Evolutionary conservation across 2,888 invertebrate genomes (phyloP), one percentile per base, ranked within the genome.

Genomic region (Morpho deidamia): DNA sequence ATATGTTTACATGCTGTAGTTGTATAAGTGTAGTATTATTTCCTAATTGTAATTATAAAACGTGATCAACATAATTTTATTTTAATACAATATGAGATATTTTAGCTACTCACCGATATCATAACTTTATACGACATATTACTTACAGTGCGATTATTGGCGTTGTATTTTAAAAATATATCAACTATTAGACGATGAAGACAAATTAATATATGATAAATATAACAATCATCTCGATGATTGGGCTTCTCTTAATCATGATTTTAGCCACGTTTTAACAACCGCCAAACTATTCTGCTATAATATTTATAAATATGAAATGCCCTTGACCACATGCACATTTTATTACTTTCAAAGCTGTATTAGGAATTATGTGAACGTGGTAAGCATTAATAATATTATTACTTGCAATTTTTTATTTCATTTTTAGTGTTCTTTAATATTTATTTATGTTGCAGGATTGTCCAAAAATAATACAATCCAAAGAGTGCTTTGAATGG

Each of bases 71-170:
- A 14, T 14, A 23, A 23, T 23, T 23, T 14, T 2, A 14, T 14
- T 23, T 23, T 23, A 23, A 0, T 23, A 23, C 23, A 5, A 23
- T 23, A 23, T 23, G 23, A 23, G 5, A 5, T 5, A 23, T 23
- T 23, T 23, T 23, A 5, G 4, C 23, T 23, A 23, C 23, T 9
- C 23, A 8, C 10, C 12, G 1, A 39, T 23, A 10, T 39, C n/a
- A 34, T 33, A 37, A 10, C 11, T 11, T 44, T 37, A 33, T n/a
- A 35, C 10, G 14, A 35, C 33, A 35, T 37, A 42, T 53, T 44
- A 53, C 14, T 72, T 70, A 39, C 67, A 86, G 85, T 81, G 79
- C 45, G 44, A 60, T 0, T 68, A 74, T 55, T 84, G 83, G 82
- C 45, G 39, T 23, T 86, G 85, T 44, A 54, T 83, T 7, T 59